Evolutionary conservation across 2,888 invertebrate genomes (phyloP), one percentile per base, ranked within the genome.

Genomic region (Eupithecia pulchellata): DNA sequence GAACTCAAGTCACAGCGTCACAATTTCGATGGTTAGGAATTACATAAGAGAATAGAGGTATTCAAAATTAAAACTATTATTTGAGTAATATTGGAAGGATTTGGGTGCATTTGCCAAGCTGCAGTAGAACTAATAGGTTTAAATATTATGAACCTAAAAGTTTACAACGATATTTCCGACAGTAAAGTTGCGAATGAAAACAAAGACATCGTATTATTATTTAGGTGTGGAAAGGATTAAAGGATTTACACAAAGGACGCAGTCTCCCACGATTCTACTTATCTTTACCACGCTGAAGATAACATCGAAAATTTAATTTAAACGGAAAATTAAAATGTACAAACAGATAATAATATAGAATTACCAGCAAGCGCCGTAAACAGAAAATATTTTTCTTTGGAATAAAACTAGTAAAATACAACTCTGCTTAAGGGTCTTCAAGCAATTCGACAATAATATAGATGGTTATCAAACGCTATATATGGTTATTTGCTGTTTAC

Each of bases 81-180:
- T n/a, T n/a, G n/a, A n/a, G n/a, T 42, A 42, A n/a, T 61, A 61
- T 68, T 73, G 66, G 62, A 52, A 62, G 6, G 39, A 39, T 42
- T 42, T 47, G 47, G 20, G 11, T 20, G 9, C 9, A 5, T 20
- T 9, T 20, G 9, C 0, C n/a, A 2, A n/a, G 42, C n/a, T 6
- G n/a, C 8, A 47, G 47, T 47, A 1, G 20, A 9, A 47, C 20
- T 2, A 47, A n/a, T 5, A 20, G 2, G 20, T 9, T 47, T 9
- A 47, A 25, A 52, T 25, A 17, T 3, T 4, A 3, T n/a, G 42
- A 8, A 20, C 4, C 14, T n/a, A 42, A 5, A 42, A 6, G n/a
- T 1, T 13, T 17, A 42, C 1, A 42, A 32, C 6, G 32, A 5
- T 1, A 42, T 13, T 42, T 39, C 14, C 8, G 42, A 42, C 5